phyloP scores from a whole-genome alignment of 2,113 vertebrate species.

The Oxyura jamaicensis region DNA sequence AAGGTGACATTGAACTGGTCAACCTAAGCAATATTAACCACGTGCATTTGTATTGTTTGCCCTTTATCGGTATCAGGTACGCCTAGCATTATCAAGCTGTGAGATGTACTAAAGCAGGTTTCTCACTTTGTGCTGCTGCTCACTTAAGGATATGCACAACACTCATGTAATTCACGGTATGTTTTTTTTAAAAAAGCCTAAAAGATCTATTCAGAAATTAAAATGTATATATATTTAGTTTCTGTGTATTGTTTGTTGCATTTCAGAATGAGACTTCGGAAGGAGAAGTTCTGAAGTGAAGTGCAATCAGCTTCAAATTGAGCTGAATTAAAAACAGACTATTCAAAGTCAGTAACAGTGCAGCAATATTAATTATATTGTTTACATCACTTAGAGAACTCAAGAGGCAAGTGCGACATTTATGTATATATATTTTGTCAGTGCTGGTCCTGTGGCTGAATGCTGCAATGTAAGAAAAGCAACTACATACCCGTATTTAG shows the following conservation, averaged over 20 bases:
- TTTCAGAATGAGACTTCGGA: background rate
- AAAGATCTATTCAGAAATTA: no score
- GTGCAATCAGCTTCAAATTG: background rate
- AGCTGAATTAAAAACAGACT: background rate
- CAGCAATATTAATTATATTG: background rate
- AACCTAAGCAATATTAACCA: background rate
- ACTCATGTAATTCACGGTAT: background rate
- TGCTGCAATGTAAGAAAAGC: background rate
- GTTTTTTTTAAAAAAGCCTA: background rate
- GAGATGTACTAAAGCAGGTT: background rate
- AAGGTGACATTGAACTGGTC: background rate
- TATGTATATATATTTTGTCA: background rate
- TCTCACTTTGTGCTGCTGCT: background rate
- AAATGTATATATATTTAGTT: background rate
- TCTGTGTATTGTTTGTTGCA: accelerated
- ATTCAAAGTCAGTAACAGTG: background rate
- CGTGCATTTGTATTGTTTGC: background rate
- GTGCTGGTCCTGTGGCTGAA: background rate
- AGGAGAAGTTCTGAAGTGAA: background rate
- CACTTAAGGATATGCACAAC: background rate
- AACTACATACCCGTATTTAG: background rate
- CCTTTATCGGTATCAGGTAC: background rate
- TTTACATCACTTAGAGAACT: background rate
- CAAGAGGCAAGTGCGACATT: background rate
- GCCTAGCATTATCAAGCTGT: accelerated